Evolutionary conservation across 37 sponge, comb jelly and placozoan genomes (phyloP).

Genomic region (Ianthella basta): DNA sequence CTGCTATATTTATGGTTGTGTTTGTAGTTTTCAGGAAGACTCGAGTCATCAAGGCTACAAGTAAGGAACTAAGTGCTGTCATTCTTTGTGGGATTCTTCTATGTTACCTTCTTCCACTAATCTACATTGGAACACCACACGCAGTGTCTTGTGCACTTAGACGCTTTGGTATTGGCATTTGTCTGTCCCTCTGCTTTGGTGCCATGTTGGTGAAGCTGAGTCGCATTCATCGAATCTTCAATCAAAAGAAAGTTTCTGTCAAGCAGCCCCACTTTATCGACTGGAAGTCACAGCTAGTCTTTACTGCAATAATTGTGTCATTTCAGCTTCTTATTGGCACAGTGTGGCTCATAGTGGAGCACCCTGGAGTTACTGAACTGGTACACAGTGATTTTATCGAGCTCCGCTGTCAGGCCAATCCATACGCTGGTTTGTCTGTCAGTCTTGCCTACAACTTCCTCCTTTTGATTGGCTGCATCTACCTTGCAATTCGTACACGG

Average conservation of each 20-base stretch:
- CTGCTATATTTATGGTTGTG: not conserved
- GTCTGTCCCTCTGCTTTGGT: slow-evolving; percentile 72
- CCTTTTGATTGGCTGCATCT: slow-evolving; percentile 46
- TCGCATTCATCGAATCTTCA: slow-evolving; percentile 78
- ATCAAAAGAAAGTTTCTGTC: not conserved
- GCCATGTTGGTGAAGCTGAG: slow-evolving; percentile 78
- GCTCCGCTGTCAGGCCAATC: slow-evolving; percentile 21
- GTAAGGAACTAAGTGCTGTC: slow-evolving; percentile 70
- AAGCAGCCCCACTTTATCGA: slow-evolving; percentile 55
- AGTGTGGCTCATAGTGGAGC: slow-evolving; percentile 31
- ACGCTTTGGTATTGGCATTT: slow-evolving; percentile 57
- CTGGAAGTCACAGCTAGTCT: slow-evolving; percentile 51
- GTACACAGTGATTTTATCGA: not conserved
- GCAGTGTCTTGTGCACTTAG: slow-evolving; percentile 60
- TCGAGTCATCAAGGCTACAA: slow-evolving; percentile 72
- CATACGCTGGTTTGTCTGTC: slow-evolving; percentile 32
- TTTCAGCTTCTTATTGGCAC: slow-evolving; percentile 43
- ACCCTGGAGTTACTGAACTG: slow-evolving; percentile 16
- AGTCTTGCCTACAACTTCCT: slow-evolving; percentile 42
- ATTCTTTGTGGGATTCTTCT: slow-evolving; percentile 59
- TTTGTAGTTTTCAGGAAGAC: slow-evolving; percentile 58
- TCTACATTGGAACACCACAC: slow-evolving; percentile 57
- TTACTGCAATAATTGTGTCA: slow-evolving; percentile 48
- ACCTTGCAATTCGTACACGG: slow-evolving; percentile 23
- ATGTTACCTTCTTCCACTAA: slow-evolving; percentile 51